phyloP scores from a whole-genome alignment of 1,140 invertebrate species.

The Akabosia matsudoensis region DNA sequence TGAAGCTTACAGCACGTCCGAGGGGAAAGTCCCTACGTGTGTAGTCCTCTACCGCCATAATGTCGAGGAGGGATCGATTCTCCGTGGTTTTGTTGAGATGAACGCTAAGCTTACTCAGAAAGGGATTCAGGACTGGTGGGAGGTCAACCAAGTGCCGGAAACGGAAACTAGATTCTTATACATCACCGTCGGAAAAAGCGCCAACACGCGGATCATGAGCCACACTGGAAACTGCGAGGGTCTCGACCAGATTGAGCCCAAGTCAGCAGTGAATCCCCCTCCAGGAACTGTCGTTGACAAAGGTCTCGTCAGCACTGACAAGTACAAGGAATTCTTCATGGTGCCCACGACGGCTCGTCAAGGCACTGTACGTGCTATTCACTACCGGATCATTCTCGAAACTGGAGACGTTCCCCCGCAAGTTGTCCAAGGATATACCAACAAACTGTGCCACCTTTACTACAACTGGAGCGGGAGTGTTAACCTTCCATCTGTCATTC shows the following conservation, averaged over 20 bases:
- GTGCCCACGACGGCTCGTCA: constrained; percentile 58
- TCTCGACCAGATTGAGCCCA: constrained; percentile 16
- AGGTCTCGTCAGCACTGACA: constrained; percentile 63
- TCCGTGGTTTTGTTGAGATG: background rate
- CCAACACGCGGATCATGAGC: constrained; percentile 72
- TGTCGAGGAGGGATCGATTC: constrained; percentile 80
- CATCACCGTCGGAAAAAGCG: constrained; percentile 84
- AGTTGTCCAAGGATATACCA: constrained; percentile 56
- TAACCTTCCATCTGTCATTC: constrained; percentile 82
- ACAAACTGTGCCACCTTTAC: constrained; percentile 60
- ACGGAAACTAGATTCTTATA: constrained; percentile 66
- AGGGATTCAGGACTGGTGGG: background rate
- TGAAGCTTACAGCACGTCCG: no score
- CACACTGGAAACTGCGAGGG: background rate
- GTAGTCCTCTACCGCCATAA: constrained; percentile 89
- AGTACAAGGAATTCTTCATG: constrained; percentile 58
- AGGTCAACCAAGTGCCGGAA: background rate
- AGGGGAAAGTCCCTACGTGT: constrained; percentile 66
- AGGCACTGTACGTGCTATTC: constrained; percentile 57
- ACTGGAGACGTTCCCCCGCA: constrained; percentile 51
- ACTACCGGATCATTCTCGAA: constrained; percentile 59
- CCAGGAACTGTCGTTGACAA: constrained; percentile 82
- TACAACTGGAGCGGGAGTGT: constrained; percentile 68
- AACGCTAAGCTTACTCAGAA: background rate
- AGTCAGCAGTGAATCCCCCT: constrained; percentile 65